Evolutionary conservation across 37 sponge, comb jelly and placozoan species (phyloP).

Genomic region (Crambe crambe): DNA sequence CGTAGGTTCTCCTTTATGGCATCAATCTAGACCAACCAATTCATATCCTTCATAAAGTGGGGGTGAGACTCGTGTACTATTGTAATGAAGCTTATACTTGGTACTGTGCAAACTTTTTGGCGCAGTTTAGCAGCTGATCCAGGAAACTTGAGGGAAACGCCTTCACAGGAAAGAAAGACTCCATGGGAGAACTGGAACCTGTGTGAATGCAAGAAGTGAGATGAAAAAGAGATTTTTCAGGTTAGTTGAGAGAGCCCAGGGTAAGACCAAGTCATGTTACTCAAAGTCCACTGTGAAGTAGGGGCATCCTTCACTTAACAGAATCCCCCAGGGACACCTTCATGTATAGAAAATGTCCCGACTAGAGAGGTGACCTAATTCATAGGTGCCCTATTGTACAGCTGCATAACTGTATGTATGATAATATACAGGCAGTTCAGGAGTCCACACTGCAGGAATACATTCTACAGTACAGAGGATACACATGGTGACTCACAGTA

Average conservation of each 20-base stretch:
- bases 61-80: background rate
- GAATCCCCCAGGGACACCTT: no score
- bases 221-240: background rate
- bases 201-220: background rate
- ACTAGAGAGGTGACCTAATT: no score
- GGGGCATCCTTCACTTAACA: no score
- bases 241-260: no score
- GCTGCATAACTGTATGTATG: no score
- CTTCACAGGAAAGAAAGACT: constrained; percentile 40
- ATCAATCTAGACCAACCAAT: constrained; percentile 22
- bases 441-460: no score
- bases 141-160: constrained; percentile 53
- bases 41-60: background rate
- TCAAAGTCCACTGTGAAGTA: no score
- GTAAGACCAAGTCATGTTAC: no score
- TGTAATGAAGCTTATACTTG: constrained; percentile 5
- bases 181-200: constrained; percentile 2
- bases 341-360: no score
- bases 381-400: no score
- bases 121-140: constrained; percentile 36
- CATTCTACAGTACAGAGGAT: no score
- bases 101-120: constrained; percentile 26
- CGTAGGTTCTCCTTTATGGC: constrained; percentile 54
- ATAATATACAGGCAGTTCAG: no score
- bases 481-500: constrained; percentile 58